These are phyloP conservation scores for Yponomeuta sedellus DNA, from an alignment of 2,888 invertebrate genomes.

Conservation along the genomic window DNA sequence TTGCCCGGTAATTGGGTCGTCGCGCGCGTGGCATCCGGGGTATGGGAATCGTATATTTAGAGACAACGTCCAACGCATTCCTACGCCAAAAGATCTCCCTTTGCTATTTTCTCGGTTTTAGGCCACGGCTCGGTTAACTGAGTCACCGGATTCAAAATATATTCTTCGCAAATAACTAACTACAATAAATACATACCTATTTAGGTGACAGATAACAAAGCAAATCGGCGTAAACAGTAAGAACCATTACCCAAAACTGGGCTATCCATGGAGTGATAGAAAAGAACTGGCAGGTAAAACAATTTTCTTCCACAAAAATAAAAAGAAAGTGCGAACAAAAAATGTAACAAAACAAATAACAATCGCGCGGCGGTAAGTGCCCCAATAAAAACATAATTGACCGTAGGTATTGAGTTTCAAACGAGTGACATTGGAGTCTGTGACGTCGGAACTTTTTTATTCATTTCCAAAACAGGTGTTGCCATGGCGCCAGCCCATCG, in stretches of 20 bases:
- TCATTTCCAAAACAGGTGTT: slow-evolving; percentile 65
- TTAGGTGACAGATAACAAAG: background rate
- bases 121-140: background rate
- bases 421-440: slow-evolving; percentile 54
- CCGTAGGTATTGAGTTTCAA: slow-evolving; percentile 45
- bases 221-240: background rate
- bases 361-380: slow-evolving; percentile 20
- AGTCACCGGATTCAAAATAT: background rate
- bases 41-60: slow-evolving; percentile 48
- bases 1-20: slow-evolving; percentile 70
- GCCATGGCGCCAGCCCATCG: slow-evolving; percentile 41
- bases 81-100: slow-evolving; percentile 26
- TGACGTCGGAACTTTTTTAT: slow-evolving; percentile 18
- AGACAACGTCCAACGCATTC: slow-evolving; percentile 35
- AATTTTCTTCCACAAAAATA: background rate
- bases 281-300: slow-evolving; percentile 1
- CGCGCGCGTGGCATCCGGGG: slow-evolving; percentile 45
- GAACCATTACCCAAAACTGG: background rate
- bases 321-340: slow-evolving; percentile 4
- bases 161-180: background rate
- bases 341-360: slow-evolving; percentile 13
- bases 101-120: background rate
- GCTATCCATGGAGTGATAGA: background rate
- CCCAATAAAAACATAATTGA: slow-evolving; percentile 47
- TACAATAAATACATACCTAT: background rate